Percentiles rank a stretch among this genome's conserved stretches.
Conservation (phyloP, 2,113 vertebrate species). For the Piaya cayana region DNA sequence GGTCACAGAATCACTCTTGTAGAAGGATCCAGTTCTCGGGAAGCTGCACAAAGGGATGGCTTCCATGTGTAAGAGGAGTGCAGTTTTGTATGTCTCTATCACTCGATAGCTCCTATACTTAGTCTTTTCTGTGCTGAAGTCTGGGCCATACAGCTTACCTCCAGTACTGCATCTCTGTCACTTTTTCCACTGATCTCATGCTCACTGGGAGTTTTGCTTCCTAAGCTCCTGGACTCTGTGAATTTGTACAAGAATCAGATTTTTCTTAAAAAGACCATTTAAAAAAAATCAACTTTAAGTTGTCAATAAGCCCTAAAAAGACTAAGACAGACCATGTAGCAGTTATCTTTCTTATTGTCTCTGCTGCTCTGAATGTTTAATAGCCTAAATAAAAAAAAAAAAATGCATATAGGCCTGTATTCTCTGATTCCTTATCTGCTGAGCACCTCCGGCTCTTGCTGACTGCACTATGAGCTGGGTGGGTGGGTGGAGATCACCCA, state of each 20-base stretch:
- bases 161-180: neutral
- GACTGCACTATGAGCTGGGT: neutral
- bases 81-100: neutral
- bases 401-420: neutral
- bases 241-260: neutral
- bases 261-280: neutral
- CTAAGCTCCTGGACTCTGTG: neutral
- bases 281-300: neutral
- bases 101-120: neutral
- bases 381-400: neutral
- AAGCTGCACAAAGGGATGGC: neutral
- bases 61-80: accelerated
- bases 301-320: neutral
- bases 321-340: neutral
- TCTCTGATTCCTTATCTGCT: neutral
- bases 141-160: neutral
- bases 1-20: neutral
- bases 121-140: neutral
- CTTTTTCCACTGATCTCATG: neutral
- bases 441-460: neutral
- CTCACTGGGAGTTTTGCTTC: neutral
- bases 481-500: neutral
- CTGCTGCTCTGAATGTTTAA: neutral
- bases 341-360: neutral
- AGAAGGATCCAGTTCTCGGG: neutral